Base-by-base conservation (phyloP, 2,888 invertebrate species). In the Nomada flava region DNA sequence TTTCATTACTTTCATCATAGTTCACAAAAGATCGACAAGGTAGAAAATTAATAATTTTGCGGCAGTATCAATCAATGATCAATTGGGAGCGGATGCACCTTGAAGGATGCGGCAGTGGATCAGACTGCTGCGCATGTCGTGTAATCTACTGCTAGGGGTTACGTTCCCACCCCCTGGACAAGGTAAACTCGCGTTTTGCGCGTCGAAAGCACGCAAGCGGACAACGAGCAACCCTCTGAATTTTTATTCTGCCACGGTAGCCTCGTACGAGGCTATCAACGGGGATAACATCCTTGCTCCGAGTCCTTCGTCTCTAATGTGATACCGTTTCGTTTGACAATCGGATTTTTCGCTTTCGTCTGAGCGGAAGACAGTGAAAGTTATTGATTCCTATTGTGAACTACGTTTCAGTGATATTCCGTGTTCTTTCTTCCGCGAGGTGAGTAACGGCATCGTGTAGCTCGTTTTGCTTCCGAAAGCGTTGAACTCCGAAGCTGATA, bases 301-400 rank as follows among this genome's bases (percentile, higher is more conserved):
- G n/a, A 15, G 9, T 26, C n/a, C 44, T 65, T 44, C 2, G 10
- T 36, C 3, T n/a, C 42, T 70, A 64, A 1, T 18, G 65, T 60
- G 65, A 13, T 26, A 65, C 55, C 47, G 7, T 60, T 57, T 47
- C 50, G 23, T 9, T 29, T 15, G 62, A 42, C 59, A 69, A 52
- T 70, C 74, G 42, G 11, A 60, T 68, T 13, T 67, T 80, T 80
- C 67, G 53, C 62, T 76, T 67, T 82, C 64, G 42, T 59, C 55
- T 36, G 11, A 13, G 42, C 50, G 50, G 29, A 68, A 79, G 74
- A 78, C 82, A 73, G 87, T 81, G 86, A 87, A 84, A 84, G 82
- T 85, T 88, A 89, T 88, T 84, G 88, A 88, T 88, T 87, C 69
- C n/a, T 74, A 82, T 70, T 69, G 78, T 74, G 75, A 79, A 18